A percentile compares a stretch with the other conserved stretches of the same genome.
Conservation (phyloP, 2,113 vertebrate species). For the Pollachius pollachius region DNA sequence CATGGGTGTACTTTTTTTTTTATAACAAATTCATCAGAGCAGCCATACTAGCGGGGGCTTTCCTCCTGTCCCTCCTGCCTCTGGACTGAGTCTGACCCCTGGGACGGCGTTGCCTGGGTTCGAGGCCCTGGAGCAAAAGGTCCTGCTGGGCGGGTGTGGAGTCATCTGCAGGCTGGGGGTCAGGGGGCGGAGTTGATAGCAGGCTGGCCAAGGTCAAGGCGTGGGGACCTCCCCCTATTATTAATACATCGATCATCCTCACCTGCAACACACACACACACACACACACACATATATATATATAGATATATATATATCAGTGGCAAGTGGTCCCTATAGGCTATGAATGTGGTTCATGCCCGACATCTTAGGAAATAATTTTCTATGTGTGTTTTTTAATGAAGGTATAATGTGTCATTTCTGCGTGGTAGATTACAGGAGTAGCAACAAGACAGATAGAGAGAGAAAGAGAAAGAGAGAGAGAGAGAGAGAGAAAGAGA, state of each 20-base stretch:
- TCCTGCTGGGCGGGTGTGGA: slow-evolving; percentile 25
- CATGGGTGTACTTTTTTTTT: no score
- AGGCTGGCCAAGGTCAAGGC: slow-evolving; percentile 69
- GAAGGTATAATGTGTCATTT: no score
- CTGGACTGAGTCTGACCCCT: slow-evolving; percentile 19
- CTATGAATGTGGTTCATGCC: no score
- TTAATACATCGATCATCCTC: slow-evolving; percentile 69
- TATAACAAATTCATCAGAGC: no score
- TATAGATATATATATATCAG: no score
- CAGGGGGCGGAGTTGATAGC: neutral
- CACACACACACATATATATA: slow-evolving; percentile 4
- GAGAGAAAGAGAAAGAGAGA: no score
- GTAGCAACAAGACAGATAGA: no score
- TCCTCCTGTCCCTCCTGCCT: slow-evolving; percentile 46
- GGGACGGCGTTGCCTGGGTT: slow-evolving; percentile 5
- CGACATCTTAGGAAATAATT: no score
- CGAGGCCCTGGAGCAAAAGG: neutral
- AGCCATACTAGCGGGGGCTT: neutral
- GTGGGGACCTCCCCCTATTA: slow-evolving; percentile 74
- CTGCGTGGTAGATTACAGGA: no score
- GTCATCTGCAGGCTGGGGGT: slow-evolving; percentile 22
- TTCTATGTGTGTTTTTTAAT: no score
- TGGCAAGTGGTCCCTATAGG: no score
- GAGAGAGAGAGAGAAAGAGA: no score
- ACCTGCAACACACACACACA: slow-evolving; percentile 39